phyloP scores from a whole-genome alignment of 2,797 vertebrate species.

The Limosa lapponica region DNA sequence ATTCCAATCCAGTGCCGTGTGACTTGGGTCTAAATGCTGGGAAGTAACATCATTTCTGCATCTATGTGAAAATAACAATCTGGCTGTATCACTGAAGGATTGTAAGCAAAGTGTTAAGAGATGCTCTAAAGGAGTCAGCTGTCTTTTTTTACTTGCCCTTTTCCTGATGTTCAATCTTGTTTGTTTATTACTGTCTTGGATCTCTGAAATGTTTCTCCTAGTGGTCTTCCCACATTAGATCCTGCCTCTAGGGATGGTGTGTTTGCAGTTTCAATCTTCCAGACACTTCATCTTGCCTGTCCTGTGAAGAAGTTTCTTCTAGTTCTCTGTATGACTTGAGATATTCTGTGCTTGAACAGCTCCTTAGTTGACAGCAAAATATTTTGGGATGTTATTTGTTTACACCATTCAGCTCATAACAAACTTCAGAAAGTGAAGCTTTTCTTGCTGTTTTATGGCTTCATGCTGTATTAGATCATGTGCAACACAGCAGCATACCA shows the following conservation, averaged over 20 bases:
- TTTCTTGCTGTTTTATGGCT: neutral
- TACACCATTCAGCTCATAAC: neutral
- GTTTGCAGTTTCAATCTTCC: neutral
- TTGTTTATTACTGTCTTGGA: neutral
- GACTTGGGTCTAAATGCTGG: neutral
- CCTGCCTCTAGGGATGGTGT: neutral
- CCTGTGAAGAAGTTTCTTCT: neutral
- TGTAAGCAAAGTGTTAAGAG: neutral
- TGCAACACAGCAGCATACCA: neutral
- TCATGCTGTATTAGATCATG: neutral
- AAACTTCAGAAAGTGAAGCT: neutral
- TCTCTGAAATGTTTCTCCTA: neutral
- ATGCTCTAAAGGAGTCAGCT: neutral
- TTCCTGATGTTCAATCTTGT: neutral
- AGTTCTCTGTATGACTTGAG: neutral
- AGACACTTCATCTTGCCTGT: neutral
- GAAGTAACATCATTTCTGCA: neutral
- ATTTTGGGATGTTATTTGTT: neutral
- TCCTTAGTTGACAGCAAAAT: neutral
- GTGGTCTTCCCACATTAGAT: neutral
- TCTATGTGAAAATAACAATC: neutral
- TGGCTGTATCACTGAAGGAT: neutral
- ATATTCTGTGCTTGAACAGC: neutral
- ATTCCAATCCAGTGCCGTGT: neutral
- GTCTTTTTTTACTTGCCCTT: neutral